Evolutionary conservation across 92 coral and sea anemone species (phyloP), one percentile per base, ranked within the genome.

Genomic region (Heliopora coerulea): DNA sequence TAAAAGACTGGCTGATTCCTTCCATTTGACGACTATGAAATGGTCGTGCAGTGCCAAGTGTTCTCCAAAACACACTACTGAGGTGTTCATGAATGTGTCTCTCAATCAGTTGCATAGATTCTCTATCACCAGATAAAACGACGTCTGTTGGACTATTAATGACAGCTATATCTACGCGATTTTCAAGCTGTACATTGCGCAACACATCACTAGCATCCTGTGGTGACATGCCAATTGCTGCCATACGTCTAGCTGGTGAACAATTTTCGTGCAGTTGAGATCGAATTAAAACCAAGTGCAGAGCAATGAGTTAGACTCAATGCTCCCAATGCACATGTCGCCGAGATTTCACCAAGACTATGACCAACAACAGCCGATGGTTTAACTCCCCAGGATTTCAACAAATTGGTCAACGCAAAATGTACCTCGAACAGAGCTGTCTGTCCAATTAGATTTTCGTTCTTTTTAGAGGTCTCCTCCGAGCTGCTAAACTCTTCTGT

Each of bases 301-400:
- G 49, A 1, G 74, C 87, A 58, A 82, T 83, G 6, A 27, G 78
- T 28, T 14, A 86, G 44, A 11, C 74, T 54, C 9, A 86, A 27
- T 19, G 81, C 73, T 0, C 87, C 90, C 27, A 80, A 68, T 20
- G 68, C 69, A 49, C 87, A 83, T 2, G 87, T 84, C 42, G 90
- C 90, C 0, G 90, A 86, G 52, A 78, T 73, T 54, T 87, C 91
- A 24, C 91, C 91, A 3, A 87, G 76, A 49, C 91, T 87, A 39
- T 87, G 88, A 0, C 91, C 91, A 75, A 87, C 60, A 27, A 87
- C 91, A 33, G 91, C 91, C 1, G 85, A 49, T 11, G 91, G 91
- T 44, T 24, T 28, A 12, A 87, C 54, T 9, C 82, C 82, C 91
- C 88, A 83, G 46, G 85, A 79, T 56, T 54, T 83, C 23, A 87